Conservation (phyloP, 2,113 vertebrate genomes). For the Orycteropus afer region DNA sequence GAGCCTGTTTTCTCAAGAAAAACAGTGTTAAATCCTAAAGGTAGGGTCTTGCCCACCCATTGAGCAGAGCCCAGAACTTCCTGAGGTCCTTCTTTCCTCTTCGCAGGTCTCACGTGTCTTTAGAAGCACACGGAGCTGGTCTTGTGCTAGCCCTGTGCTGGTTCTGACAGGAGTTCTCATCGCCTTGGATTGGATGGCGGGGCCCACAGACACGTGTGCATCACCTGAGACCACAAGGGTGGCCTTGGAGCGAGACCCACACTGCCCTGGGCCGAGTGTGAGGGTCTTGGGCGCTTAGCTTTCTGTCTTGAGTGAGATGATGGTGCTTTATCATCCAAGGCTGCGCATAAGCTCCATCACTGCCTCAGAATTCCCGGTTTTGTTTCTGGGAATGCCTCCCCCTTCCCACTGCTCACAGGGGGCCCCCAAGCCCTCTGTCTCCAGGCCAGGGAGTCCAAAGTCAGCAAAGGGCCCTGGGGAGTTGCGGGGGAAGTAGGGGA, state of each 20-base stretch:
- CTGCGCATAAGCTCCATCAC: neutral
- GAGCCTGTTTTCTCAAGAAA: neutral
- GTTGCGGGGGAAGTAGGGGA: neutral
- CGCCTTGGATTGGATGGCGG: neutral
- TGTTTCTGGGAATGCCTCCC: neutral
- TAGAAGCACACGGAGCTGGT: neutral
- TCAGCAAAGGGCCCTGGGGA: neutral
- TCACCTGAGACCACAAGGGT: neutral
- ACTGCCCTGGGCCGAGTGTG: neutral
- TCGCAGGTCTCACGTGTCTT: neutral
- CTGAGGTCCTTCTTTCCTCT: neutral
- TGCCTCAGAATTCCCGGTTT: neutral
- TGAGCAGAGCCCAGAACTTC: neutral
- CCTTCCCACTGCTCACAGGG: neutral
- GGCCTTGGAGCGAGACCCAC: neutral
- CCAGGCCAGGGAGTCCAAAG: neutral
- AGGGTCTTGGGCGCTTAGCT: neutral
- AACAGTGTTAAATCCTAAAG: neutral
- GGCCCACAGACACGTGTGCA: fast-evolving
- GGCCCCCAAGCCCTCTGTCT: neutral
- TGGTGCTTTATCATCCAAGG: neutral
- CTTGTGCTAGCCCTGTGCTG: neutral
- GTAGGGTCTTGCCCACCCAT: neutral
- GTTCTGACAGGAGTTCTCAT: neutral
- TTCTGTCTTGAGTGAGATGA: neutral